A percentile compares a stretch with the other conserved stretches of the same genome.
Conservation (phyloP, 2,113 vertebrate genomes). For the Brevimyrus niger region DNA sequence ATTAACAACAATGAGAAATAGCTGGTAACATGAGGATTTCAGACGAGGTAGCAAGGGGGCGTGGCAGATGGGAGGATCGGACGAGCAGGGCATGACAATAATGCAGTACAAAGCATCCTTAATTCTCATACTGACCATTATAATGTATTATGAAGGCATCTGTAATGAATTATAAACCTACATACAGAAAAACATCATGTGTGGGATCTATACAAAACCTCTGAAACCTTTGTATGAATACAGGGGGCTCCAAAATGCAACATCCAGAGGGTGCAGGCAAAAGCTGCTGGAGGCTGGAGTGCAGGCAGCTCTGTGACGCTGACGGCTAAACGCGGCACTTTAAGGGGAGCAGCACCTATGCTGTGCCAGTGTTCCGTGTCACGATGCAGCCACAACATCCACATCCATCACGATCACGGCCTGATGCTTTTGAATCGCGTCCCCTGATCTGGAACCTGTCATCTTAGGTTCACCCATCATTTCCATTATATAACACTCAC, state of each 20-base stretch:
- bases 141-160: not conserved
- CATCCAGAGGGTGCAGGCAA: not conserved
- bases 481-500: not conserved
- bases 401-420: not conserved
- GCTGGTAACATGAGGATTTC: too few relatives aligned
- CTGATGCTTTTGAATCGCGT: not conserved
- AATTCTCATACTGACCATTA: not conserved
- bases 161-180: not conserved
- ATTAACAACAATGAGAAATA: too few relatives aligned
- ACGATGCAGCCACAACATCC: not conserved
- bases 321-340: not conserved
- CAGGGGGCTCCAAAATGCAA: not conserved
- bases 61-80: too few relatives aligned
- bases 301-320: not conserved
- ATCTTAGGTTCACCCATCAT: not conserved
- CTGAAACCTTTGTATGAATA: not conserved
- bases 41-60: too few relatives aligned
- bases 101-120: not conserved
- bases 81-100: too few relatives aligned
- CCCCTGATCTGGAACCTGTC: not conserved
- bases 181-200: not conserved
- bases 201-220: not conserved
- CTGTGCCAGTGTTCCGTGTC: not conserved
- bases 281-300: not conserved
- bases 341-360: not conserved